A percentile compares a stretch with the other conserved stretches of the same genome.
Conservation (phyloP, 2,888 invertebrate species). For the Lysandra coridon region DNA sequence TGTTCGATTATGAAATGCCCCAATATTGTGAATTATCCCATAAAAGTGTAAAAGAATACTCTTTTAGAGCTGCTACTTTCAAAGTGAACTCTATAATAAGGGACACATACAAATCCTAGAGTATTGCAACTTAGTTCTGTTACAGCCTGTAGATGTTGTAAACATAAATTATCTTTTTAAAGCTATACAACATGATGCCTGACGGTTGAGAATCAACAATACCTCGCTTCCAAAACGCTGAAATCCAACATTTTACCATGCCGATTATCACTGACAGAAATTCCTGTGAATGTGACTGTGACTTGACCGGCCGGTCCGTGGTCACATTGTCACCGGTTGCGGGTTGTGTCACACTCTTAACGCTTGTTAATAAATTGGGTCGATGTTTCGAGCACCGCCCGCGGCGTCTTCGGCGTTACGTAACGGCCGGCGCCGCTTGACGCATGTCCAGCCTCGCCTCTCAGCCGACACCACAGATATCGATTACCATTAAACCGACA, state of each 20-base stretch:
- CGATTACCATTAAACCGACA: conserved; percentile 9
- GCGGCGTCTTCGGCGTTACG: conserved; percentile 49
- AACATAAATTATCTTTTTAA: too few relatives aligned
- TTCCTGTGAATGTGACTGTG: neutral
- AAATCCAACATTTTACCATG: neutral
- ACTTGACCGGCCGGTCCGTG: neutral
- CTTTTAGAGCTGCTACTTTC: too few relatives aligned
- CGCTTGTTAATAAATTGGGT: conserved; percentile 49
- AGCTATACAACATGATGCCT: too few relatives aligned
- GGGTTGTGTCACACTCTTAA: conserved; percentile 46
- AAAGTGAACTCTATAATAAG: too few relatives aligned
- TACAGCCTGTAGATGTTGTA: neutral
- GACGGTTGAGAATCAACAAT: neutral
- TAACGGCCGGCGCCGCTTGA: conserved; percentile 50
- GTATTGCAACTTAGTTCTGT: too few relatives aligned
- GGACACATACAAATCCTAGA: too few relatives aligned
- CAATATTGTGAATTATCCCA: too few relatives aligned
- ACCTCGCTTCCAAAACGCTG: neutral
- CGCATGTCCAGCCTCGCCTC: conserved; percentile 50
- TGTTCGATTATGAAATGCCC: neutral
- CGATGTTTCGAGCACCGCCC: conserved; percentile 45
- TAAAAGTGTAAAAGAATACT: too few relatives aligned
- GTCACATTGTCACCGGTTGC: conserved; percentile 35
- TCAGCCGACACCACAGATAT: conserved; percentile 44
- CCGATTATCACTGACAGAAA: neutral